Evolutionary conservation across 2,888 invertebrate genomes (phyloP).

Genomic region (Drosophila flavopinicola): DNA sequence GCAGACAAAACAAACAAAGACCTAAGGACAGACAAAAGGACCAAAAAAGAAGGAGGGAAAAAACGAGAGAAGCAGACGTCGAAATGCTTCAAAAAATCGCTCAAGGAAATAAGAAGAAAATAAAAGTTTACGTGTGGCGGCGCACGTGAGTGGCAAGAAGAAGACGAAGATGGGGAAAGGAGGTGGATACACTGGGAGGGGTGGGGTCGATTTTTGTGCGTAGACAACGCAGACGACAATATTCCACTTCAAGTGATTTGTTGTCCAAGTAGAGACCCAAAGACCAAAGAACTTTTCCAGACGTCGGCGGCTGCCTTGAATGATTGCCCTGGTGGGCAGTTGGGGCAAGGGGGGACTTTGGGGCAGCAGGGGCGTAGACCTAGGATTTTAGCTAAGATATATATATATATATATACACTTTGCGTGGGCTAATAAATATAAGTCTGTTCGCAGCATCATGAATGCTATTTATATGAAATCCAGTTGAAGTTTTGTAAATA

Average conservation of each 20-base stretch:
- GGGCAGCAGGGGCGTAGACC: slow-evolving; percentile 16
- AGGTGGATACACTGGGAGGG: slow-evolving; percentile 10
- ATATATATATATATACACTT: neutral
- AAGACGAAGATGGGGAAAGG: neutral
- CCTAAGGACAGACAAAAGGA: slow-evolving; percentile 61
- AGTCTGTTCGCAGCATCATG: neutral
- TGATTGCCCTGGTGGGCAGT: slow-evolving; percentile 15
- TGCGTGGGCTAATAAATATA: slow-evolving; percentile 18
- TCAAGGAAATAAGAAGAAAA: slow-evolving; percentile 51
- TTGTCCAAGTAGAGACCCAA: slow-evolving; percentile 48
- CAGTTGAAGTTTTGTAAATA: too few species aligned
- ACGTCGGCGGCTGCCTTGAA: slow-evolving; percentile 54
- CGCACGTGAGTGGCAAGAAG: slow-evolving; percentile 45
- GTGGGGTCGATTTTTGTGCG: slow-evolving; percentile 56
- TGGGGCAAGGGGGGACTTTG: neutral
- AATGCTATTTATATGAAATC: too few species aligned
- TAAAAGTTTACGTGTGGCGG: slow-evolving; percentile 56
- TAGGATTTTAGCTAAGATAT: slow-evolving; percentile 18
- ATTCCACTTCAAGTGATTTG: slow-evolving; percentile 74
- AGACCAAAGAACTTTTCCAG: slow-evolving; percentile 63
- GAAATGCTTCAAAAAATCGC: slow-evolving; percentile 58
- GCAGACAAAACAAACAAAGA: slow-evolving; percentile 79
- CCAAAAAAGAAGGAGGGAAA: slow-evolving; percentile 41
- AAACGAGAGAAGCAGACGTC: slow-evolving; percentile 45
- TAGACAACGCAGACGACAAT: slow-evolving; percentile 72